Conservation (phyloP, 2,113 vertebrate species). For the Glareola pratincola region DNA sequence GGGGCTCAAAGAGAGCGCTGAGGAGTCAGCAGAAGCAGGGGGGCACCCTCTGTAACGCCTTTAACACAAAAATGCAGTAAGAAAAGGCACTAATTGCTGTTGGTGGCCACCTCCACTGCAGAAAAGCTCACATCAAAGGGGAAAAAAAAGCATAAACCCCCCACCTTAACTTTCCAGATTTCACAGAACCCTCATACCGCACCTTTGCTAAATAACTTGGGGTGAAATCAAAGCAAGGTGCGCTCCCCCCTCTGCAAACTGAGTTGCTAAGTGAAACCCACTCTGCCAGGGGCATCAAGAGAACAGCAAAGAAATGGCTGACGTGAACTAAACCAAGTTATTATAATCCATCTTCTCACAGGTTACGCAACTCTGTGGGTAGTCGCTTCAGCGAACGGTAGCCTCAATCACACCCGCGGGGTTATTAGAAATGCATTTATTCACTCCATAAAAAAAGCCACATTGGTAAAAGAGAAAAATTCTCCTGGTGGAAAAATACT, state of each 20-base stretch:
- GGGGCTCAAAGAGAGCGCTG: neutral
- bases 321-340: neutral
- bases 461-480: constrained; percentile 10
- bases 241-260: neutral
- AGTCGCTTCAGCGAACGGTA: neutral
- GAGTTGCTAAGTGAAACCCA: neutral
- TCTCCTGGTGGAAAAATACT: constrained; percentile 55
- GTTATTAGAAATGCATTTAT: constrained; percentile 64
- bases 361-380: constrained; percentile 37
- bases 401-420: constrained; percentile 1
- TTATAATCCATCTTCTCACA: neutral
- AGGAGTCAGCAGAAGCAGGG: neutral
- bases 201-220: neutral
- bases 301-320: neutral
- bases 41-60: neutral
- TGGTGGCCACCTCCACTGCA: neutral
- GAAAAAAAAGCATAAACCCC: neutral
- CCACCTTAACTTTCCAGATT: neutral
- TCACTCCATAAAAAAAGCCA: constrained; percentile 32
- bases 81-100: neutral
- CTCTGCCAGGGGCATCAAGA: neutral
- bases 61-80: neutral
- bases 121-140: neutral
- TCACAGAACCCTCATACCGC: neutral
- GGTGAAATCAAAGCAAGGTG: neutral